Evolutionary conservation across 2,888 invertebrate species (phyloP).

Genomic region (Pseudococcus jackbeardsleyi): DNA sequence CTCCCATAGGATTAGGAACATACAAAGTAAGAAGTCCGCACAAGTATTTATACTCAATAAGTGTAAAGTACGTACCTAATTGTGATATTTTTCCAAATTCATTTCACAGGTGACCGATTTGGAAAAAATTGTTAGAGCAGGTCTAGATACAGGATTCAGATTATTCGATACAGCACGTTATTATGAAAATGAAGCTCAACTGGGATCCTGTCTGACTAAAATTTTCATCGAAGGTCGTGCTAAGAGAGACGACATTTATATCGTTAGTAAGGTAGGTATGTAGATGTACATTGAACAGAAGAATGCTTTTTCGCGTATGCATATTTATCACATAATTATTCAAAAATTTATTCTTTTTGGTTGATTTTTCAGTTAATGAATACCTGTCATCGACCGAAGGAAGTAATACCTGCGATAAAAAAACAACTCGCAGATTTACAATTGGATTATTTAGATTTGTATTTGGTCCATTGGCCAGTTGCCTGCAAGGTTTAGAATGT

Average conservation of each 20-base stretch:
- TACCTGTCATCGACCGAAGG: slow-evolving; percentile 84
- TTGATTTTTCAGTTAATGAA: slow-evolving; percentile 76
- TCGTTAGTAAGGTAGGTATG: slow-evolving; percentile 54
- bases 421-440: slow-evolving; percentile 80
- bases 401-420: slow-evolving; percentile 80
- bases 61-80: too few species aligned
- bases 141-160: slow-evolving; percentile 56
- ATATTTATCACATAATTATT: too few species aligned
- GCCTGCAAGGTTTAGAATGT: slow-evolving; percentile 77
- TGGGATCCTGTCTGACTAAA: slow-evolving; percentile 29
- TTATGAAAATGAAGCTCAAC: slow-evolving; percentile 51
- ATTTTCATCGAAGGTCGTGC: background rate
- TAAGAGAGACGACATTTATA: slow-evolving; percentile 52
- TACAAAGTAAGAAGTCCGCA: slow-evolving; percentile 4
- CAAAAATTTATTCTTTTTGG: too few species aligned
- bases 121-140: slow-evolving; percentile 4
- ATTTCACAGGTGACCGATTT: slow-evolving; percentile 48
- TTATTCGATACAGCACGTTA: slow-evolving; percentile 55
- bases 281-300: background rate
- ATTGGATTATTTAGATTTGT: slow-evolving; percentile 86
- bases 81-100: background rate
- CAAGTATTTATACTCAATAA: background rate
- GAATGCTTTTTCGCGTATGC: background rate
- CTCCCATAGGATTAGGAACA: slow-evolving; percentile 49
- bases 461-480: slow-evolving; percentile 93